These are phyloP conservation scores for Galemys pyrenaicus DNA, from an alignment of 2,113 vertebrate species.

Conservation along the genomic window DNA sequence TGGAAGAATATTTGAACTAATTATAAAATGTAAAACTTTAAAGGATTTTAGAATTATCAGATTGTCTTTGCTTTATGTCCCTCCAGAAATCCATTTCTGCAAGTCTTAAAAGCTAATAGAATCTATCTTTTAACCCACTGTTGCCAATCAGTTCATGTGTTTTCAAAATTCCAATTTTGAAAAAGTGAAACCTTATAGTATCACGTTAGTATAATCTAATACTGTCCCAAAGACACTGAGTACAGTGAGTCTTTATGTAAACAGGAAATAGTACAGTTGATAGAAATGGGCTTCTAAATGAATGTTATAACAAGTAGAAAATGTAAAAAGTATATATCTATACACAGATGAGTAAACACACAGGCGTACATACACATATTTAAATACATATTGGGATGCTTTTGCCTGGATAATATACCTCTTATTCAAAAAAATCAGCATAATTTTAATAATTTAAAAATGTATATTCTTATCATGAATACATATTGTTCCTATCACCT, in stretches of 20 bases:
- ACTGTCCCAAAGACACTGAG: not conserved
- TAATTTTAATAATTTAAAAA: constrained; percentile 4
- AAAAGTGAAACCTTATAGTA: constrained; percentile 32
- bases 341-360: not conserved
- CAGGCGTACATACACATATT: not conserved
- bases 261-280: not conserved
- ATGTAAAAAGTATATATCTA: not conserved
- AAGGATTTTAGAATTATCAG: constrained; percentile 23
- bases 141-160: not conserved
- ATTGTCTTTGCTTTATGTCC: not conserved
- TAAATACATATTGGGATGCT: not conserved
- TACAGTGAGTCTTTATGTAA: not conserved
- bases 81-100: not conserved
- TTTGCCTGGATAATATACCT: not conserved
- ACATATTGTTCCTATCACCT: not conserved
- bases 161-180: not conserved
- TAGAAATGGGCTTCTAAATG: not conserved
- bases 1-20: constrained; percentile 16
- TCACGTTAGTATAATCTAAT: not conserved
- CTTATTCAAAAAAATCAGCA: not conserved
- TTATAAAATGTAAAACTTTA: constrained; percentile 15
- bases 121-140: not conserved
- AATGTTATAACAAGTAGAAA: not conserved
- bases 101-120: not conserved
- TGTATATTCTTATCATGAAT: not conserved